Evolutionary conservation across 2,113 vertebrate genomes (phyloP), one percentile per base, ranked within the genome.

Genomic region (Saguinus midas): DNA sequence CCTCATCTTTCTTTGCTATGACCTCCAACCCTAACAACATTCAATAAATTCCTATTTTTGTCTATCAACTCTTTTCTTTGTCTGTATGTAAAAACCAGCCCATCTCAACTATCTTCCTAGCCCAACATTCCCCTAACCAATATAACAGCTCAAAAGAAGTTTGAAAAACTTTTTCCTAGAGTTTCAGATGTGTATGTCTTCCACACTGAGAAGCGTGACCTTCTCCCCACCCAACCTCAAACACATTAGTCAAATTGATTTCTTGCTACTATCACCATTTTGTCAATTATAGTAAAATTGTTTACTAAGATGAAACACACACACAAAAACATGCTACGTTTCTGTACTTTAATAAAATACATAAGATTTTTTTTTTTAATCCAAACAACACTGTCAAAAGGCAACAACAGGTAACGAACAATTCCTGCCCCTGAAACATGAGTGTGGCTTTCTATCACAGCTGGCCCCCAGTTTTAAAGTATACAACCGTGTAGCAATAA

Each of bases 381-480:
- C 61, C 48, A 87, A 87, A 57, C 55, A 95, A 96, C 50, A 58
- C 3, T 81, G 12, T 90, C 76, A 92, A 94, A 96, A 84, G 68
- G 40, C 81, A 92, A 93, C 81, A 92, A 93, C 0, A 61, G 48
- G 17, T 45, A 91, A 96, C 4, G 61, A 90, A 92, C 10, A 78
- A 43, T 70, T 35, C 3, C 10, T 73, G 20, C 32, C 32, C 43
- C 48, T 91, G 52, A 93, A 80, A 88, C n/a, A 73, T 13, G 8
- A 58, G 3, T 83, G 5, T 83, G n/a, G 5, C 13, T 81, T 81
- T 90, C 55, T 73, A 37, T 75, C 20, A 73, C 4, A 72, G 55
- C 18, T 73, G 35, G 25, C 20, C 87, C 89, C 82, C 70, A 93
- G 57, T 73, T 93, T 95, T 96, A 61, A 95, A 80, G 70, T 50